These are phyloP conservation scores for Abrostola triplasia DNA, from an alignment of 2,888 invertebrate genomes.

Conservation along the genomic window DNA sequence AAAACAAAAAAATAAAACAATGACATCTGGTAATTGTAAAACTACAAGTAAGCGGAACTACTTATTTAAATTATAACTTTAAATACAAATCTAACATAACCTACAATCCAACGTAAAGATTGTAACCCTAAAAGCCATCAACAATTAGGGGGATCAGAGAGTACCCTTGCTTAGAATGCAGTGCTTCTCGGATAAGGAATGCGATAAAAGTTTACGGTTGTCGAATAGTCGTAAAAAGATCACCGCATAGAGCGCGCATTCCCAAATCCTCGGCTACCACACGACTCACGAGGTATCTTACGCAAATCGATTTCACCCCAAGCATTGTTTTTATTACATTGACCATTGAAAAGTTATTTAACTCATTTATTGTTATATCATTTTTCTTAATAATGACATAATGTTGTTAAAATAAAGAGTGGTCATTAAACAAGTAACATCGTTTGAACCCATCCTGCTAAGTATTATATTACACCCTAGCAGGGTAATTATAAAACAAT, in stretches of 20 bases:
- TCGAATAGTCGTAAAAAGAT: conserved; percentile 73
- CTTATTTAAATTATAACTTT: no score
- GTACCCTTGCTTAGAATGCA: conserved; percentile 45
- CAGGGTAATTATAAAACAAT: not conserved
- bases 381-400: no score
- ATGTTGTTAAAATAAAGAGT: not conserved
- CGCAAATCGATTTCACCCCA: conserved; percentile 33
- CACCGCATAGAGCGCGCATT: conserved; percentile 63
- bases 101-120: not conserved
- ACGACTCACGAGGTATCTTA: conserved; percentile 33
- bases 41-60: no score
- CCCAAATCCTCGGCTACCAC: conserved; percentile 52
- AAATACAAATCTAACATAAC: not conserved
- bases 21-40: no score
- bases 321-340: conserved; percentile 14
- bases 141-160: conserved; percentile 32
- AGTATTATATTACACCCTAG: not conserved
- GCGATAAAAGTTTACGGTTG: conserved; percentile 70
- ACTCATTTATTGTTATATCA: not conserved
- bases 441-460: no score
- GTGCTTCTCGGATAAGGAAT: conserved; percentile 57
- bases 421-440: no score
- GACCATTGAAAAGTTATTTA: not conserved
- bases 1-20: no score
- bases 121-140: conserved; percentile 31